phyloP scores from a whole-genome alignment of 2,113 vertebrate species.

The Callipepla californica region DNA sequence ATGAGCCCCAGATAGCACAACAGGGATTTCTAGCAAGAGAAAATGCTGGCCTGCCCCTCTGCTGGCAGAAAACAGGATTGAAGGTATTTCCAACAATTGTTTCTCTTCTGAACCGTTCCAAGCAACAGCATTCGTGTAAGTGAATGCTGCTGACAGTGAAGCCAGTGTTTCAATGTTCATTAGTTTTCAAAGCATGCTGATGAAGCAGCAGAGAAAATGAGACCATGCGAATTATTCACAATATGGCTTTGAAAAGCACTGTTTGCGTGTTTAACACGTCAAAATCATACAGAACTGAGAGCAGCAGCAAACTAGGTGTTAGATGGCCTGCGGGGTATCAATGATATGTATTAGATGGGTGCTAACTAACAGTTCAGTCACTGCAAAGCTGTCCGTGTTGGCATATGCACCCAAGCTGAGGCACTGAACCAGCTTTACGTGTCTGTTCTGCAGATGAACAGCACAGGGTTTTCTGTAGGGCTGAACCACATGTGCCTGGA shows the following conservation, averaged over 20 bases:
- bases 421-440: background rate
- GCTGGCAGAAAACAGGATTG: background rate
- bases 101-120: background rate
- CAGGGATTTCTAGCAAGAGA: background rate
- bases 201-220: background rate
- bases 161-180: background rate
- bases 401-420: background rate
- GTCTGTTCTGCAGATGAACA: background rate
- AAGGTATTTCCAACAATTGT: background rate
- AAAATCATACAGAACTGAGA: background rate
- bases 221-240: background rate
- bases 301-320: background rate
- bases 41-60: background rate
- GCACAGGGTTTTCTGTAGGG: background rate
- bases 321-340: background rate
- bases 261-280: accelerated
- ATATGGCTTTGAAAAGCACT: background rate
- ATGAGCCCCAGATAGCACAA: background rate
- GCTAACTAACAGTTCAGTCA: background rate
- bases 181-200: background rate
- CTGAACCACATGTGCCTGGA: accelerated
- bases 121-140: background rate
- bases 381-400: background rate
- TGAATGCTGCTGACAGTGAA: background rate
- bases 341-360: background rate